Evolutionary conservation across 2,797 vertebrate species (phyloP), one percentile per base, ranked within the genome.

Genomic region (Melanotaenia pygmaea): DNA sequence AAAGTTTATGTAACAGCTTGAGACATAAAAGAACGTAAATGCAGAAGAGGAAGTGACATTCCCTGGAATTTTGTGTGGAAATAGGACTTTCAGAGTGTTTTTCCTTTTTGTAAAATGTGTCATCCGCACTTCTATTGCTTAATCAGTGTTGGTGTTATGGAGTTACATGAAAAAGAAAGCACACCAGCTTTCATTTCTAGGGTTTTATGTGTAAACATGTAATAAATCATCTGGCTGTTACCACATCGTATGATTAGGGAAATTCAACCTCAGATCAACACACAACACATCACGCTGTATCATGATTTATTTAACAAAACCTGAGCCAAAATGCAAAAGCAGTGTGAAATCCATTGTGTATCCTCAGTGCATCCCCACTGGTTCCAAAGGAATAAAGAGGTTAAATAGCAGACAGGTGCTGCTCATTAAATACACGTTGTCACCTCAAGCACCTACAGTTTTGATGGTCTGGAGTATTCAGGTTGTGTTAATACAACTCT

Each of bases 101-200:
- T 66, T 67, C 73, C 66, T n/a, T 51, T 77, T 79, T 65, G 35
- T 53, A 2, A 45, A 43, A 35, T 22, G 57, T 26, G 22, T 53
- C 22, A 53, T 24, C 51, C 1, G 22, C 22, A 24, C 1, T 26
- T 24, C 51, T 26, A 2, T 53, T 53, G 22, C 22, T 53, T 53
- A 24, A 26, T 53, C 26, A 30, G 26, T 26, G 53, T 28, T 30
- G 6, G 13, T 16, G 13, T 56, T 30, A 6, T 9, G 6, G 3
- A 26, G 13, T 26, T 28, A 30, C 3, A 26, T 54, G 24, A 56
- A 30, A 30, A 30, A 28, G 26, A 56, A 56, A 56, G 14, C 16
- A 56, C 26, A 5, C 1, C 14, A 5, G 4, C 22, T 53, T 53
- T 4, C 22, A 26, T 24, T 24, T 26, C 50, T 26, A 5, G 26